Conservation (phyloP, 2,797 vertebrate genomes). For the Schizothorax lantsangensis region DNA sequence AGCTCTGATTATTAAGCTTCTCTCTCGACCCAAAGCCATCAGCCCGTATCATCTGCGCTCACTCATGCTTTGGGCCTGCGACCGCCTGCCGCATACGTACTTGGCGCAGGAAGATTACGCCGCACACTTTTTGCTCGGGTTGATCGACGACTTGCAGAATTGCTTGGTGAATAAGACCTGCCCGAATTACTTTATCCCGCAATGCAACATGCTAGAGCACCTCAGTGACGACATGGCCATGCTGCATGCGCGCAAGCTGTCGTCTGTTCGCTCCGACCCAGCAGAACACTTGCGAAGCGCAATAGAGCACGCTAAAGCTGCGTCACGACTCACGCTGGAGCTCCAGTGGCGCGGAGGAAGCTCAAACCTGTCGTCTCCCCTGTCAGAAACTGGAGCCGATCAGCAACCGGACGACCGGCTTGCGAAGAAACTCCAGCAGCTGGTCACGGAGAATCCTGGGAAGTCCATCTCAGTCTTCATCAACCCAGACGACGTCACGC, state of each 20-base stretch:
- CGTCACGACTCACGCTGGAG: constrained; percentile 88
- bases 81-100: constrained; percentile 90
- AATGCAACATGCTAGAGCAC: constrained; percentile 98
- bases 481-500: constrained; percentile 94
- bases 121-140: constrained; percentile 92
- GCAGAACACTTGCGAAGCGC: constrained; percentile 91
- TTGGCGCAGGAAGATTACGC: constrained; percentile 90
- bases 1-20: constrained; percentile 91
- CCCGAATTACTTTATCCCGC: constrained; percentile 97
- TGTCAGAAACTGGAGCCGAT: constrained; percentile 84
- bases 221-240: constrained; percentile 89
- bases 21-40: constrained; percentile 92
- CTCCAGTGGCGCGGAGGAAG: constrained; percentile 87
- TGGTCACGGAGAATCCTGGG: constrained; percentile 96
- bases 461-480: constrained; percentile 99
- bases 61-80: constrained; percentile 97
- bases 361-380: constrained; percentile 85
- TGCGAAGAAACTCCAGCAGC: constrained; percentile 97
- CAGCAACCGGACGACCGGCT: constrained; percentile 91
- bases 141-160: constrained; percentile 95
- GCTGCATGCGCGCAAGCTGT: constrained; percentile 91
- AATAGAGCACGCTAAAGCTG: constrained; percentile 92
- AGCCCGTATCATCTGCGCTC: constrained; percentile 95
- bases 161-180: constrained; percentile 96
- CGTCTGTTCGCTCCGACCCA: constrained; percentile 91